Evolutionary conservation across 2,888 invertebrate species (phyloP).

Genomic region (Cephonodes hylas): DNA sequence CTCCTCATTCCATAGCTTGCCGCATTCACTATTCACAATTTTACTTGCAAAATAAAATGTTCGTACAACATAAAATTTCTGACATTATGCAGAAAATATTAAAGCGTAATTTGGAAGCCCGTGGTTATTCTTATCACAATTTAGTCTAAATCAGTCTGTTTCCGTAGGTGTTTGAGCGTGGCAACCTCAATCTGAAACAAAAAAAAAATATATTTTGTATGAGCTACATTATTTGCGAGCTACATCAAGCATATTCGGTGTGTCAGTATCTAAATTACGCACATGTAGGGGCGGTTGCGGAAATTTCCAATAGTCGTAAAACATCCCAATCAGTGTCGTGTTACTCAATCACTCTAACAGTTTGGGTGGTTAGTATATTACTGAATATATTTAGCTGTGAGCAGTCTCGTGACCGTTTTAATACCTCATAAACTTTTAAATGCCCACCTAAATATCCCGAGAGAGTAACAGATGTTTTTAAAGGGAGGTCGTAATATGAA

Average conservation of each 20-base stretch:
- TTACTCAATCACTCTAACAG: conserved; percentile 36
- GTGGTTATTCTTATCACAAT: conserved; percentile 54
- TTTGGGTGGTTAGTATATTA: conserved; percentile 32
- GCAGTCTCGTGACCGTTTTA: conserved; percentile 35
- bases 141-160: conserved; percentile 45
- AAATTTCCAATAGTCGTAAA: background rate
- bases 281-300: too few relatives aligned
- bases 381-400: conserved; percentile 49
- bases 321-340: conserved; percentile 18
- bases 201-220: background rate
- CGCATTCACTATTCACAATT: conserved; percentile 28
- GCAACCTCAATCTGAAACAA: conserved; percentile 51
- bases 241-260: background rate
- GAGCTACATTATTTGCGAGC: background rate
- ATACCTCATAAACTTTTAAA: conserved; percentile 44
- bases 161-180: conserved; percentile 11
- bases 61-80: conserved; percentile 34
- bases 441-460: conserved; percentile 35
- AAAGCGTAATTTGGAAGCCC: conserved; percentile 57
- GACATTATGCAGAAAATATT: conserved; percentile 39
- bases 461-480: conserved; percentile 35
- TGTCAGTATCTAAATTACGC: background rate
- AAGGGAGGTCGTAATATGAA: conserved; percentile 26
- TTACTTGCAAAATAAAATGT: conserved; percentile 33
- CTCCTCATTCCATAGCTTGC: conserved; percentile 56